Percentiles rank a stretch among this genome's conserved stretches.
These are phyloP conservation scores for Megaceryle maxima DNA, from an alignment of 2,113 vertebrate genomes.

Conservation along the genomic window DNA sequence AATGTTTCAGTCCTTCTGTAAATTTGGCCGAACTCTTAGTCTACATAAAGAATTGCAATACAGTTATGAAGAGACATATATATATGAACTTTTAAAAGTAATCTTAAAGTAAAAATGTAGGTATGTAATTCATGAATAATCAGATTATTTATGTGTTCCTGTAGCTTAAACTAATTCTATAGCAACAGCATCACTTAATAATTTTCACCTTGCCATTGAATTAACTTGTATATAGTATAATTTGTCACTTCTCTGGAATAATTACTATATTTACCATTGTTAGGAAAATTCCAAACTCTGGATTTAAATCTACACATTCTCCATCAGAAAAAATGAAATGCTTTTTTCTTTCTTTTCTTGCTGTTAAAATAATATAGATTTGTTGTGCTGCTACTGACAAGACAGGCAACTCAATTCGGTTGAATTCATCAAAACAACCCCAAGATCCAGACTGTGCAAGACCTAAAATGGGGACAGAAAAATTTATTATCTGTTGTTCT, in stretches of 20 bases:
- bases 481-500: background rate
- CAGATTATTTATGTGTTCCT: background rate
- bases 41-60: background rate
- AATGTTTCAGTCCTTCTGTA: background rate
- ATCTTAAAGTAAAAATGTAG: background rate
- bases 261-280: constrained; percentile 83
- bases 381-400: constrained; percentile 92
- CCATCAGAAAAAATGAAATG: constrained; percentile 91
- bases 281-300: constrained; percentile 92
- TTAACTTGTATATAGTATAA: background rate
- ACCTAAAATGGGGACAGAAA: constrained; percentile 72
- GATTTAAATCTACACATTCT: constrained; percentile 87
- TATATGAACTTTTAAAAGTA: background rate
- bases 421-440: constrained; percentile 95
- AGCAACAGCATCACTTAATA: background rate
- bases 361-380: constrained; percentile 88
- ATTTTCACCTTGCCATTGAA: background rate
- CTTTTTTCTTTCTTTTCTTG: constrained; percentile 86
- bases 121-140: background rate
- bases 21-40: background rate
- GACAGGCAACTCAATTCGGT: constrained; percentile 90
- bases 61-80: background rate
- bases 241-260: background rate
- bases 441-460: constrained; percentile 91
- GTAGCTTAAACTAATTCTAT: background rate